A percentile compares a stretch with the other conserved stretches of the same genome.
These are phyloP conservation scores for Peromyscus polionotus DNA, from an alignment of 2,113 vertebrate genomes.

Conservation along the genomic window DNA sequence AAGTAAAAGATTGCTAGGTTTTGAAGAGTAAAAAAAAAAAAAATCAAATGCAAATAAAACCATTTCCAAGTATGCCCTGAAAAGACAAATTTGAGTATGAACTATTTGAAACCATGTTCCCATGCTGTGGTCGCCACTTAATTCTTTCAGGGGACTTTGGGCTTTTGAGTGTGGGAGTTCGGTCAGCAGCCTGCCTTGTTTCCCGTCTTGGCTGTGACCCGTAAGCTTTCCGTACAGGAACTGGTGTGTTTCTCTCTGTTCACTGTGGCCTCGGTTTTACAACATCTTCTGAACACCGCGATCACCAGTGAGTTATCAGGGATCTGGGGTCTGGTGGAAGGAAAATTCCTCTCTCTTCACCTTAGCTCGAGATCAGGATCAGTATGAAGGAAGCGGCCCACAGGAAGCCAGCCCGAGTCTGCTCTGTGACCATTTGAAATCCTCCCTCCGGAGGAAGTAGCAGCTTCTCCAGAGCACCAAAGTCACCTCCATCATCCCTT, in stretches of 20 bases:
- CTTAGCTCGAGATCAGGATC: slow-evolving; percentile 75
- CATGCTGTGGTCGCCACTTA: background rate
- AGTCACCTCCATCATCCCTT: background rate
- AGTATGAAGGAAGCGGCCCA: slow-evolving; percentile 80
- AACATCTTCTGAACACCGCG: slow-evolving; percentile 55
- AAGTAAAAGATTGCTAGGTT: slow-evolving; percentile 5
- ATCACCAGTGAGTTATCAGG: slow-evolving; percentile 76
- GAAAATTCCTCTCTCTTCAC: slow-evolving; percentile 80
- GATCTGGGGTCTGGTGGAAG: slow-evolving; percentile 81
- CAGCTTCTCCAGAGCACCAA: slow-evolving; percentile 74
- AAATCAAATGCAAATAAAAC: slow-evolving; percentile 44
- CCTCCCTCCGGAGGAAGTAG: slow-evolving; percentile 82
- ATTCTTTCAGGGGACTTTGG: background rate
- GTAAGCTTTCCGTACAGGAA: slow-evolving; percentile 37
- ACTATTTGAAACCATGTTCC: slow-evolving; percentile 7
- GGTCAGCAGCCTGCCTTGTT: slow-evolving; percentile 44
- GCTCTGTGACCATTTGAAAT: slow-evolving; percentile 71
- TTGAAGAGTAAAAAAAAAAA: slow-evolving; percentile 51
- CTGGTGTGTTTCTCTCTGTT: slow-evolving; percentile 59
- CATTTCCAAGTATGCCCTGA: background rate
- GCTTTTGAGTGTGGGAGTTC: background rate
- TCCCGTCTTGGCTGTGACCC: slow-evolving; percentile 32
- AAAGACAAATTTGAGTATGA: background rate
- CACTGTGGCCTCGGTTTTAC: slow-evolving; percentile 49
- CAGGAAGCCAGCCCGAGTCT: slow-evolving; percentile 81